Conservation (phyloP, 2,797 vertebrate genomes). For the Sylvia borin region DNA sequence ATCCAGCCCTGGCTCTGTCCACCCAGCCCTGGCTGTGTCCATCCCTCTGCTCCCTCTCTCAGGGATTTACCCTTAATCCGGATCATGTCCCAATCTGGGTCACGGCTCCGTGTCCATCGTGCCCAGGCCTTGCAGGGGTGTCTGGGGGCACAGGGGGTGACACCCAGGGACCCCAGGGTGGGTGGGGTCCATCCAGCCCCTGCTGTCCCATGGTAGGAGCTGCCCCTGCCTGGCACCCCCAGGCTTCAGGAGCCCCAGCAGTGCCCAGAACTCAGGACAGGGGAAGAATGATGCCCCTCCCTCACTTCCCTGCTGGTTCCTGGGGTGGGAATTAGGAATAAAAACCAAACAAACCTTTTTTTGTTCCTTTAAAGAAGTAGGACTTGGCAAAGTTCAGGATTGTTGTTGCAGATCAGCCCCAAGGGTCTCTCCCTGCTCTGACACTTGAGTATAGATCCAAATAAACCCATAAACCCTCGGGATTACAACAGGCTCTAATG, state of each 20-base stretch:
- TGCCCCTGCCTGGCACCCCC: not conserved
- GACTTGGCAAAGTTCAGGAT: not conserved
- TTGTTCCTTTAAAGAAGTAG: not conserved
- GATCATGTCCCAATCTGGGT: not conserved
- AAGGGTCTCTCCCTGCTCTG: not conserved
- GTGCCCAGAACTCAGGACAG: too few relatives aligned
- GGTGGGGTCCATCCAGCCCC: not conserved
- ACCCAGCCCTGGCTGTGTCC: fast-evolving
- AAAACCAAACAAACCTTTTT: not conserved
- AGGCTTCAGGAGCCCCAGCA: not conserved
- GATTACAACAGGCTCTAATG: not conserved
- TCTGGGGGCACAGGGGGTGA: not conserved
- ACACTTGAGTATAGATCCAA: not conserved
- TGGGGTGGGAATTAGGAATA: not conserved
- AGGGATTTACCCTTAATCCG: not conserved
- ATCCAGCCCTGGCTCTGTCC: not conserved
- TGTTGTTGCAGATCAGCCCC: not conserved
- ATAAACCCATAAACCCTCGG: not conserved
- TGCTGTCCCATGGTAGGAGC: not conserved
- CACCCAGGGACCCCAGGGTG: not conserved
- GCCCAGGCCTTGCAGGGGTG: not conserved
- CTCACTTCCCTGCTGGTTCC: not conserved
- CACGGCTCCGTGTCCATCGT: fast-evolving
- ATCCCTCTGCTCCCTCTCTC: not conserved
- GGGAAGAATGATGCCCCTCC: too few relatives aligned